A percentile compares a stretch with the other conserved stretches of the same genome.
These are phyloP conservation scores for Rhagoletis pomonella DNA, from an alignment of 1,140 invertebrate species.

Conservation along the genomic window DNA sequence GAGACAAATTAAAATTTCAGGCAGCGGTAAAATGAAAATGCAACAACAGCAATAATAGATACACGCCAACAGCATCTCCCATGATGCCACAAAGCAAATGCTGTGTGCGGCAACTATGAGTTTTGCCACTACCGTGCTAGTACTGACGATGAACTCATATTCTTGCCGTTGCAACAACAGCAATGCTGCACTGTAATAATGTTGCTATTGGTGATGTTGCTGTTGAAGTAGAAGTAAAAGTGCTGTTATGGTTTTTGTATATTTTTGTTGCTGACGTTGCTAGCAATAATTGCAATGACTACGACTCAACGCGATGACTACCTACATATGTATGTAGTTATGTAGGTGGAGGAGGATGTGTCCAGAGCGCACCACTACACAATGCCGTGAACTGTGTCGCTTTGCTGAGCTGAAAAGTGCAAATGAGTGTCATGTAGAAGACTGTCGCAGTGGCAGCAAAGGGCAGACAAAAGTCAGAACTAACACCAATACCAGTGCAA, in stretches of 20 bases:
- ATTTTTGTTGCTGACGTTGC: conserved; percentile 38
- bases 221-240: background rate
- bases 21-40: conserved; percentile 42
- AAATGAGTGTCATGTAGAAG: background rate
- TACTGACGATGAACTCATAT: conserved; percentile 13
- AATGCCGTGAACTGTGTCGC: background rate
- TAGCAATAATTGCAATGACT: conserved; percentile 12
- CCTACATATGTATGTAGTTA: background rate
- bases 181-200: background rate
- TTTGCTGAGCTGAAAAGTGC: background rate
- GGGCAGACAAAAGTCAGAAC: background rate
- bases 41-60: conserved; percentile 40
- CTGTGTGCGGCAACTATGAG: background rate
- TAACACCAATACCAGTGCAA: background rate
- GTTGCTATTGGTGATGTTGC: background rate
- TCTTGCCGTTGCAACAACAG: background rate
- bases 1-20: conserved; percentile 49
- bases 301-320: background rate
- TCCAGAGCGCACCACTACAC: background rate
- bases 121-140: background rate
- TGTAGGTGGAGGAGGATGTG: background rate
- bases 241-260: background rate
- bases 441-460: background rate
- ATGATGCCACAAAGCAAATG: conserved; percentile 41
- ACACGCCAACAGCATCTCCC: background rate